A percentile compares a stretch with the other conserved stretches of the same genome.
Evolutionary conservation across 2,888 invertebrate genomes (phyloP).

Genomic region (Ophion slaviceki): DNA sequence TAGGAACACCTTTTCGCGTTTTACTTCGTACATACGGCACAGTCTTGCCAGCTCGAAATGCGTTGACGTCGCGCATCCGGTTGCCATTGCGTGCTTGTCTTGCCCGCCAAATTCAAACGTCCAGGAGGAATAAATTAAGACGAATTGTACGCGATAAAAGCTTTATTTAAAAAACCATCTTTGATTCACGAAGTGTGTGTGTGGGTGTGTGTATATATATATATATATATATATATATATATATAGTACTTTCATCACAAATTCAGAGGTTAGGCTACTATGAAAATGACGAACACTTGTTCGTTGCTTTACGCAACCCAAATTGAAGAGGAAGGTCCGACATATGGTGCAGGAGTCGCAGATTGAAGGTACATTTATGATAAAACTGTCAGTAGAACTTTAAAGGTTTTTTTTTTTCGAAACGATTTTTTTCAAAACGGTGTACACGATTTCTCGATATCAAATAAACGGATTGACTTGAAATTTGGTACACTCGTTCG

Average conservation of each 20-base stretch:
- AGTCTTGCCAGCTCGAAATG: slow-evolving; percentile 2
- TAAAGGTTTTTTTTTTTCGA: no score
- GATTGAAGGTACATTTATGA: no score
- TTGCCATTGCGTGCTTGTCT: background rate
- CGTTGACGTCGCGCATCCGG: slow-evolving; percentile 26
- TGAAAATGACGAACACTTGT: no score
- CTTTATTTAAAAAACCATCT: slow-evolving; percentile 52
- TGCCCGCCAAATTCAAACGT: slow-evolving; percentile 18
- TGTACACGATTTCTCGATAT: no score
- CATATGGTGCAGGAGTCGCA: no score
- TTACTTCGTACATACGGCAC: background rate
- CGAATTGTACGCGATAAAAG: slow-evolving; percentile 35
- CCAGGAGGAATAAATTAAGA: background rate
- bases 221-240: slow-evolving; percentile 15
- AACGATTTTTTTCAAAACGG: no score
- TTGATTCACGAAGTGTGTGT: slow-evolving; percentile 20
- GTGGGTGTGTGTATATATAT: background rate
- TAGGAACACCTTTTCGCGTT: background rate
- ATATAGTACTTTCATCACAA: background rate
- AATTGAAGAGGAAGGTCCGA: no score
- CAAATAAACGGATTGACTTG: no score
- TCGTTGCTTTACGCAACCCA: no score
- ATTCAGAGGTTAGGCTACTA: background rate
- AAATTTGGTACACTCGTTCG: no score
- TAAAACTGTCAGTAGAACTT: no score